Conservation (phyloP, 2,113 vertebrate genomes). For the Serinus canaria region DNA sequence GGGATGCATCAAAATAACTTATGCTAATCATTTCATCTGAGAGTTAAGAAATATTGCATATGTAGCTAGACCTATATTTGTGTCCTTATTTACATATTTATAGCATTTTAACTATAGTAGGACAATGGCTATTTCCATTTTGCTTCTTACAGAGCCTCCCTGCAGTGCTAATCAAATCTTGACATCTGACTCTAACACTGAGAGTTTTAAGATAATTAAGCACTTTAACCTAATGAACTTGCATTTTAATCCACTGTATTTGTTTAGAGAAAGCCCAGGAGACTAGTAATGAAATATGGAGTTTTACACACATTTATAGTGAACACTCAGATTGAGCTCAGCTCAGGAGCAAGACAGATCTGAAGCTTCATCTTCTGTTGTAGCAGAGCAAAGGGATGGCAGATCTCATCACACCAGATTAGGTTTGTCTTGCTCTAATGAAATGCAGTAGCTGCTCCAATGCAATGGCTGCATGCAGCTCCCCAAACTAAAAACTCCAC, state of each 20-base stretch:
- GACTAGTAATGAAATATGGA: conserved; percentile 7
- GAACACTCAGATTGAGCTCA: not conserved
- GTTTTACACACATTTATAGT: not conserved
- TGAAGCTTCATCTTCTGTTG: not conserved
- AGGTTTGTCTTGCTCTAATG: not conserved
- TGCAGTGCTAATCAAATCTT: conserved; percentile 55
- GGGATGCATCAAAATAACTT: conserved; percentile 42
- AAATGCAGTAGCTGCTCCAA: not conserved
- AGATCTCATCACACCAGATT: not conserved
- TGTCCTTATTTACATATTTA: conserved; percentile 61
- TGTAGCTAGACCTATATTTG: conserved; percentile 38
- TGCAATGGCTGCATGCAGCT: not conserved
- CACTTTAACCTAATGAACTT: conserved; percentile 61
- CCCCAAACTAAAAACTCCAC: not conserved
- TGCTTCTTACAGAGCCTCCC: conserved; percentile 20
- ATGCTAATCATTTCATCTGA: conserved; percentile 62
- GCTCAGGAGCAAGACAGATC: not conserved
- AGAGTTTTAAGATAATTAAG: conserved; percentile 65
- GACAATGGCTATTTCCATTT: conserved; percentile 50
- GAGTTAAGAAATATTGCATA: conserved; percentile 59
- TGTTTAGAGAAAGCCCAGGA: conserved; percentile 15
- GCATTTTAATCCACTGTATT: conserved; percentile 43
- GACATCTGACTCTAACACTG: conserved; percentile 32
- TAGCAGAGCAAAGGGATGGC: not conserved
- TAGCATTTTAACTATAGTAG: conserved; percentile 23